These are phyloP conservation scores for Epinephelus coioides DNA, from an alignment of 2,797 vertebrate species.

Conservation along the genomic window DNA sequence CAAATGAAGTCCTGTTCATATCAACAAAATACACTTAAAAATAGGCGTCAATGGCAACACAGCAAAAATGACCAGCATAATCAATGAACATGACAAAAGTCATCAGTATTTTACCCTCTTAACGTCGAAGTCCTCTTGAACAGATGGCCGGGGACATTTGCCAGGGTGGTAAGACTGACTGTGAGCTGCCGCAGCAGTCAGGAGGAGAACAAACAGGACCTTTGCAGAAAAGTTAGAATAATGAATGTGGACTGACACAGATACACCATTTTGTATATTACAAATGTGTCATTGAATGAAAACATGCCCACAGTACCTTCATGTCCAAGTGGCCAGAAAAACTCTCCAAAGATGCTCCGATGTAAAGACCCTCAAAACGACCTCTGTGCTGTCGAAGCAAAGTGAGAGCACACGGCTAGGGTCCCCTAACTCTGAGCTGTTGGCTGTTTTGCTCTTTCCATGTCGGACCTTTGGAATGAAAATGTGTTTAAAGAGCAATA, in stretches of 20 bases:
- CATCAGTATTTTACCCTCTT: slow-evolving; percentile 36
- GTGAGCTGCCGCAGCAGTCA: slow-evolving; percentile 24
- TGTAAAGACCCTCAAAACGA: neutral
- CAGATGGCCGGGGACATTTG: slow-evolving; percentile 19
- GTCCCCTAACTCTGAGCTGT: neutral
- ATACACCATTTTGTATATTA: neutral
- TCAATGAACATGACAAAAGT: neutral
- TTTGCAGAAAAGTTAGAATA: slow-evolving; percentile 4
- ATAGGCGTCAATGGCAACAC: neutral
- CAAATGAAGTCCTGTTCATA: neutral
- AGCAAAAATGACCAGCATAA: neutral
- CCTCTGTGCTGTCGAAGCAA: no score
- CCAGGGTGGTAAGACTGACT: slow-evolving; percentile 53
- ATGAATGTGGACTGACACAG: neutral
- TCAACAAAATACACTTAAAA: neutral
- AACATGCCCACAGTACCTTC: slow-evolving; percentile 43
- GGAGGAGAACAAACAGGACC: slow-evolving; percentile 39
- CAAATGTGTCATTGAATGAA: neutral
- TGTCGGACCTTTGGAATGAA: slow-evolving; percentile 49
- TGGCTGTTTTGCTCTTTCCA: neutral
- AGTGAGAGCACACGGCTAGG: neutral
- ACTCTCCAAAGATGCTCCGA: neutral
- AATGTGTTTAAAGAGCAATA: slow-evolving; percentile 30
- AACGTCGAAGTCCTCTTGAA: slow-evolving; percentile 62
- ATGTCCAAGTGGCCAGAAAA: slow-evolving; percentile 4